Conservation (phyloP, 2,113 vertebrate genomes). For the Perca fluviatilis region DNA sequence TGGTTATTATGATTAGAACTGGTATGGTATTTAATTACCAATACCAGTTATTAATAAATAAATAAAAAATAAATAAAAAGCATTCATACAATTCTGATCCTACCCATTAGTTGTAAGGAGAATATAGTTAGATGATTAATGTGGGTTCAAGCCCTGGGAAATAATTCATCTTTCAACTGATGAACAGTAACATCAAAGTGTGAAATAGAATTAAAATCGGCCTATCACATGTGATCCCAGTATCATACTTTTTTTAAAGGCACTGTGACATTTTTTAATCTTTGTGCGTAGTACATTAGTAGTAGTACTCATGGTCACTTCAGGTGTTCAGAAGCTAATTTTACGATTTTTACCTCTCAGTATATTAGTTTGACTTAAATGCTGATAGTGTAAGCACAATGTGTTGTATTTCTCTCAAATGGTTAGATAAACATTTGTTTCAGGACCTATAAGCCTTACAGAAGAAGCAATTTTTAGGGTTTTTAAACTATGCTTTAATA, state of each 20-base stretch:
- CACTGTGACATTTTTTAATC: slow-evolving; percentile 26
- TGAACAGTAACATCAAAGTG: not conserved
- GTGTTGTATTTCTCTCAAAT: slow-evolving; percentile 39
- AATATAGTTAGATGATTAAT: not conserved
- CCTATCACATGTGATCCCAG: not conserved
- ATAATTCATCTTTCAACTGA: not conserved
- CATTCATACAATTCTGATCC: not conserved
- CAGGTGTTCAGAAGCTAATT: slow-evolving; percentile 9
- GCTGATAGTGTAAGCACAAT: slow-evolving; percentile 28
- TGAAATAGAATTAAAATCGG: not conserved
- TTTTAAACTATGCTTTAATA: slow-evolving; percentile 56
- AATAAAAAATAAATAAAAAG: not conserved
- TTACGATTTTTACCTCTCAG: slow-evolving; percentile 19
- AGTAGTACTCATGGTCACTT: not conserved
- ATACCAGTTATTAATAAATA: not conserved
- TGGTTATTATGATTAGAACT: not conserved
- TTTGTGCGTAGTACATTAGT: not conserved
- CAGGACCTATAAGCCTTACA: slow-evolving; percentile 57
- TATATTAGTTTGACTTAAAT: slow-evolving; percentile 36
- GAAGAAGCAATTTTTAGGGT: slow-evolving; percentile 27
- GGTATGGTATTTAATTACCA: not conserved
- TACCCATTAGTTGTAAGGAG: not conserved
- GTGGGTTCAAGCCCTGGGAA: not conserved
- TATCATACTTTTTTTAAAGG: not conserved
- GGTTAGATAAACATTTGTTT: slow-evolving; percentile 31